Conservation (phyloP, 2,113 vertebrate genomes). For the Atlantisia rogersi region DNA sequence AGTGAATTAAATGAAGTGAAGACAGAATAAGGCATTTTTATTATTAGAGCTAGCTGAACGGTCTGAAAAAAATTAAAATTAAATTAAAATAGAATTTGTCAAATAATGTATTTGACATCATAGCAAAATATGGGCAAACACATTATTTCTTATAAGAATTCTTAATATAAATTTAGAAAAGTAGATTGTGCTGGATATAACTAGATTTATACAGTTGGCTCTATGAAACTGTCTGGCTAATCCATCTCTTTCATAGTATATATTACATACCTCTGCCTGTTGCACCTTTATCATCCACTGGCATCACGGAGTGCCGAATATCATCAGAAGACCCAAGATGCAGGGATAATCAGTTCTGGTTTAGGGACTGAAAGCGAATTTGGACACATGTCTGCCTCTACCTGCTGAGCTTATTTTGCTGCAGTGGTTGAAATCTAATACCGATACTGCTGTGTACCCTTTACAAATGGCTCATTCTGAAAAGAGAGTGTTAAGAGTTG, state of each 20-base stretch:
- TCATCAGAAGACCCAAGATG: not conserved
- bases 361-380: not conserved
- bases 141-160: not conserved
- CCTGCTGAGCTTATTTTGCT: not conserved
- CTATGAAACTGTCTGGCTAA: not conserved
- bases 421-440: not conserved
- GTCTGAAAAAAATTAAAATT: conserved; percentile 6
- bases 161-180: not conserved
- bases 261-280: not conserved
- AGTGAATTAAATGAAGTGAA: conserved; percentile 47
- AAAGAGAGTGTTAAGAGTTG: not conserved
- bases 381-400: not conserved
- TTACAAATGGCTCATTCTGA: not conserved
- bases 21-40: conserved; percentile 33
- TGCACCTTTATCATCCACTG: not conserved
- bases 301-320: not conserved
- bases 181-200: not conserved
- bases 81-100: not conserved
- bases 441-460: not conserved
- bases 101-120: conserved; percentile 38
- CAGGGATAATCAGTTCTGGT: not conserved
- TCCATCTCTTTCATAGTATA: not conserved
- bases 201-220: not conserved
- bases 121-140: not conserved
- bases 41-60: conserved; percentile 34